Base-by-base conservation (phyloP, 2,888 invertebrate genomes). In the Epinotia brunnichana region DNA sequence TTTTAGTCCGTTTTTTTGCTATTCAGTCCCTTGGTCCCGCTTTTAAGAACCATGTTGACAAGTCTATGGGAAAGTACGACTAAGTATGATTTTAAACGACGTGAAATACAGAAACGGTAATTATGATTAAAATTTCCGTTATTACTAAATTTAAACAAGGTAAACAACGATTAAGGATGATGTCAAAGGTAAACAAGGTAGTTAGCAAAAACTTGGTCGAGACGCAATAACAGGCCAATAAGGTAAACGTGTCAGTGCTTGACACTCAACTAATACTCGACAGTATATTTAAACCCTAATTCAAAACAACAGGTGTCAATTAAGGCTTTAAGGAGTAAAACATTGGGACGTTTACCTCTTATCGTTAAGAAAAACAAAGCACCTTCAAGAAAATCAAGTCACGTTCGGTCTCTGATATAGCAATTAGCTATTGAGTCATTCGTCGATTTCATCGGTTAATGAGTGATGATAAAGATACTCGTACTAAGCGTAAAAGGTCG, bases 1-100 rank as follows among this genome's bases (percentile, higher is more conserved):
- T n/a, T 84, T 80, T 35, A 79, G 72, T 75, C 76, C 81, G 79
- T 85, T 87, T 86, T 24, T 85, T 86, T 83, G 82, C 78, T 67
- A 75, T 72, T 72, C 69, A 68, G 68, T 76, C 79, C 80, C 77
- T 76, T 73, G 76, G 77, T 69, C 29, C 21, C 78, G 80, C 80
- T 81, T 80, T 79, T 57, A 61, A 53, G 62, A 53, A 61, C 35
- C 9, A 51, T 48, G 54, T 56, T 59, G 69, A 72, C 66, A 74
- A 74, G 66, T 62, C 70, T 53, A 51, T 68, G 56, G 69, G 62
- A 44, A 69, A 19, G 56, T 5, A 29, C 48, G 54, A 70, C 44
- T 56, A 61, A 44, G 24, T 29, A 63, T 63, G 69, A 62, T 64
- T 41, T 66, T 56, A 63, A 66, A 2, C 39, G 41, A 66, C 7